Evolutionary conservation across 2,113 vertebrate genomes (phyloP).

Genomic region (Regulus satrapa): DNA sequence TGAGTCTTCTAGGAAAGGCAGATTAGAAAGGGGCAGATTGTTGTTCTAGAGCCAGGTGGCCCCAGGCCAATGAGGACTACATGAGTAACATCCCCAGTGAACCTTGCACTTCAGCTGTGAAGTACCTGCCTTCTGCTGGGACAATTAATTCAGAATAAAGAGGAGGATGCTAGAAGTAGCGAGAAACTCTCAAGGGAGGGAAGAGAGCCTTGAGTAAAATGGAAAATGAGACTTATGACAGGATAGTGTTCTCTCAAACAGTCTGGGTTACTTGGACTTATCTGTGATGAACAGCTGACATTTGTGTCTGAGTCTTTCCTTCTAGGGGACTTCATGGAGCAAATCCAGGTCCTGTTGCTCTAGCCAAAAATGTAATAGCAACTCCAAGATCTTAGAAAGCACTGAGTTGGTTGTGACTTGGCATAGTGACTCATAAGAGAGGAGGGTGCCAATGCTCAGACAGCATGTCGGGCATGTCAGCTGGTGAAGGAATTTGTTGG

Average conservation of each 20-base stretch:
- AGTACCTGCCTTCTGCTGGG: neutral
- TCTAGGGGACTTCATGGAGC: neutral
- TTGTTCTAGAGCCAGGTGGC: neutral
- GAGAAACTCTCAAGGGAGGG: neutral
- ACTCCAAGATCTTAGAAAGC: neutral
- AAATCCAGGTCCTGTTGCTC: neutral
- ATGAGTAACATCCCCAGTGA: neutral
- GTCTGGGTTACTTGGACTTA: neutral
- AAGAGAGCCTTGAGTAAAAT: neutral
- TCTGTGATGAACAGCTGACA: neutral
- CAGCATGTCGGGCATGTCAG: neutral
- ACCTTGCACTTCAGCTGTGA: neutral
- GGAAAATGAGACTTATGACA: neutral
- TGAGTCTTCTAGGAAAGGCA: neutral
- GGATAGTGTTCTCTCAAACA: neutral
- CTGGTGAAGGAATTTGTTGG: neutral
- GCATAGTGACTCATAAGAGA: neutral
- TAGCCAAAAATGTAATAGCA: neutral
- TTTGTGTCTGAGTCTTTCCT: neutral
- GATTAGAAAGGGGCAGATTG: neutral
- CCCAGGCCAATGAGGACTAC: neutral
- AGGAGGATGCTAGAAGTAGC: neutral
- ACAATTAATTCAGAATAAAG: neutral
- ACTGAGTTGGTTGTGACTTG: neutral
- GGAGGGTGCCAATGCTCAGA: neutral